Evolutionary conservation across 2,113 vertebrate genomes (phyloP), one percentile per base, ranked within the genome.

Genomic region (Varanus salvator): DNA sequence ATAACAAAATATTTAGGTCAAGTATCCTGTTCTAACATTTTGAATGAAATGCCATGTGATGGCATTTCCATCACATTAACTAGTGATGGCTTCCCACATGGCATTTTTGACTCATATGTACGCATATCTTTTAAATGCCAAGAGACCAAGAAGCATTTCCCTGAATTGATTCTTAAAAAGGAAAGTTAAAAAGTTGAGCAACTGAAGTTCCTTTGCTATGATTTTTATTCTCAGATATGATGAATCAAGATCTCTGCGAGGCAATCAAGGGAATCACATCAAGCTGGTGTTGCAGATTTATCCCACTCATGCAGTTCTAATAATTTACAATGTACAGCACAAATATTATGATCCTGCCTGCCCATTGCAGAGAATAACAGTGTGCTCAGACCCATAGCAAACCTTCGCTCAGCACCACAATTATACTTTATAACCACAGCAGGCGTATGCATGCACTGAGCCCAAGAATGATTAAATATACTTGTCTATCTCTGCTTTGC

Each of bases 381-480:
- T 27, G 0, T 74, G 86, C 84, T 38, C 44, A 85, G 90, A 91
- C 86, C 80, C 89, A 83, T 83, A 60, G 9, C 29, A n/a, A 84
- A 71, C 5, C 54, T 80, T 86, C 19, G 4, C 21, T 89, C 90
- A 76, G 2, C 50, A 8, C 38, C 81, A 66, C 34, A 83, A 19
- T 76, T 84, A 75, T 93, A 91, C 82, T 19, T 80, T 86, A 52
- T 34, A 52, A 77, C 52, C 68, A 86, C 85, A 86, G 92, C 44
- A 71, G 38, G 72, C 54, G 9, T 34, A 71, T 72, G 25, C 64
- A 57, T 23, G 3, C 83, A 68, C 80, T 91, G 86, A 81, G 48
- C 8, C 85, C 88, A 48, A 86, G 89, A 44, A 85, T 2, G 85
- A 25, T 25, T 91, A 86, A 8, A 38, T n/a, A 68, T 2, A 1